phyloP scores from a whole-genome alignment of 2,888 invertebrate genomes.

The Tupiocoris notatus region DNA sequence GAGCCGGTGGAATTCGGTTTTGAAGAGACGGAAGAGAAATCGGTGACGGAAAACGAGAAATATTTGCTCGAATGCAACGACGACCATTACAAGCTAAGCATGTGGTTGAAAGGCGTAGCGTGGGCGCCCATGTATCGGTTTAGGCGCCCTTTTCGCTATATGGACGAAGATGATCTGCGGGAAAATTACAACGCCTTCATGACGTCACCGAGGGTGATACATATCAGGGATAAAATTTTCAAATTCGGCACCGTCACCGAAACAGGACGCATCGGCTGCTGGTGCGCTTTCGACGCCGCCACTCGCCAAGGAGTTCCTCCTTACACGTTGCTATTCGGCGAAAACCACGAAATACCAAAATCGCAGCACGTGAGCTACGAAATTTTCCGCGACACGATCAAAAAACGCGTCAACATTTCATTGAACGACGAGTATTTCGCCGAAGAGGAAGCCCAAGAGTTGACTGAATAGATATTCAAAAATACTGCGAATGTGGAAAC shows the following conservation, averaged over 20 bases:
- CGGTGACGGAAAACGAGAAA: not conserved
- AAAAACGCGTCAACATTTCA: not conserved
- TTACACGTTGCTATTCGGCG: not conserved
- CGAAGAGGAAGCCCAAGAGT: no score
- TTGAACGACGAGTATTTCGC: slow-evolving; percentile 11
- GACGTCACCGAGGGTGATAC: not conserved
- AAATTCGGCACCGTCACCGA: not conserved
- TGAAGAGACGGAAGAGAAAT: slow-evolving; percentile 15
- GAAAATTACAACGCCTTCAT: slow-evolving; percentile 1
- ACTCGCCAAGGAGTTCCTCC: not conserved
- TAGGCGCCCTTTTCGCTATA: not conserved
- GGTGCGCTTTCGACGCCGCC: not conserved
- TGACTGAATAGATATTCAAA: no score
- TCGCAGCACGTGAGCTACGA: slow-evolving; percentile 13
- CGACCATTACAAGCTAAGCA: not conserved
- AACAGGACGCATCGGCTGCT: not conserved
- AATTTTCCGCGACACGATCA: not conserved
- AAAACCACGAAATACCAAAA: not conserved
- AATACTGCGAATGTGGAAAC: no score
- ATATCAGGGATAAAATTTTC: slow-evolving; percentile 6
- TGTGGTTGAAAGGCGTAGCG: slow-evolving; percentile 16
- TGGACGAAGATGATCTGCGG: not conserved
- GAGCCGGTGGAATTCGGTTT: slow-evolving; percentile 21
- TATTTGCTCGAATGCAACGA: slow-evolving; percentile 4
- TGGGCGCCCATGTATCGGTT: slow-evolving; percentile 23